phyloP scores from a whole-genome alignment of 2,797 vertebrate genomes.

The Adrianichthys oophorus region DNA sequence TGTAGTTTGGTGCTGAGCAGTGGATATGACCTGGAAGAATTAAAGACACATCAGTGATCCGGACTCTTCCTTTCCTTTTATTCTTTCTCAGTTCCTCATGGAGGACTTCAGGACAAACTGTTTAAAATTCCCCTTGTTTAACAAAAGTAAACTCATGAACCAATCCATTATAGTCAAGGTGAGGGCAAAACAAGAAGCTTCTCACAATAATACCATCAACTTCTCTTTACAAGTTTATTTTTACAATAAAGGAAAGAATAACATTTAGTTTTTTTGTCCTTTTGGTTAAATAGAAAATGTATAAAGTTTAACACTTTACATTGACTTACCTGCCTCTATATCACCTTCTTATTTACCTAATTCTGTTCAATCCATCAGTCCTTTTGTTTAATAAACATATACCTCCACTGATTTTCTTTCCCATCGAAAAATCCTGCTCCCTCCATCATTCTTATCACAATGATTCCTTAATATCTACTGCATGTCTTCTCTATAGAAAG shows the following conservation, averaged over 20 bases:
- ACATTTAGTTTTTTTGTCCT: too few species aligned
- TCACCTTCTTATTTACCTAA: too few species aligned
- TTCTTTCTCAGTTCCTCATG: neutral
- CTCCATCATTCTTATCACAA: slow-evolving; percentile 20
- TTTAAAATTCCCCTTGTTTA: too few species aligned
- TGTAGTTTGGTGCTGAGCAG: slow-evolving; percentile 72
- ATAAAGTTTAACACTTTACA: too few species aligned
- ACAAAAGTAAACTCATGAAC: too few species aligned
- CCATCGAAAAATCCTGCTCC: slow-evolving; percentile 7
- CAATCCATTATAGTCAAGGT: too few species aligned
- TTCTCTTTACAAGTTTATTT: too few species aligned
- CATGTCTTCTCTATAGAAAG: slow-evolving; percentile 11
- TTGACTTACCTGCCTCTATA: too few species aligned
- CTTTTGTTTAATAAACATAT: slow-evolving; percentile 4
- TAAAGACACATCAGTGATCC: slow-evolving; percentile 2
- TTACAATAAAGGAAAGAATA: too few species aligned
- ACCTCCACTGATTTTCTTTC: neutral
- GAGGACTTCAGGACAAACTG: neutral
- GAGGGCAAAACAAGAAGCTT: too few species aligned
- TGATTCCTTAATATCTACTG: slow-evolving; percentile 5
- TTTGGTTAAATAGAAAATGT: too few species aligned
- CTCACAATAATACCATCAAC: too few species aligned
- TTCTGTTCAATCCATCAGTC: slow-evolving; percentile 5
- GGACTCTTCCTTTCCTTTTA: neutral
- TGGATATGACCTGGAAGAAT: slow-evolving; percentile 61